Evolutionary conservation across 1,140 invertebrate genomes (phyloP), one percentile per base, ranked within the genome.

Genomic region (Drosophila lacertosa): DNA sequence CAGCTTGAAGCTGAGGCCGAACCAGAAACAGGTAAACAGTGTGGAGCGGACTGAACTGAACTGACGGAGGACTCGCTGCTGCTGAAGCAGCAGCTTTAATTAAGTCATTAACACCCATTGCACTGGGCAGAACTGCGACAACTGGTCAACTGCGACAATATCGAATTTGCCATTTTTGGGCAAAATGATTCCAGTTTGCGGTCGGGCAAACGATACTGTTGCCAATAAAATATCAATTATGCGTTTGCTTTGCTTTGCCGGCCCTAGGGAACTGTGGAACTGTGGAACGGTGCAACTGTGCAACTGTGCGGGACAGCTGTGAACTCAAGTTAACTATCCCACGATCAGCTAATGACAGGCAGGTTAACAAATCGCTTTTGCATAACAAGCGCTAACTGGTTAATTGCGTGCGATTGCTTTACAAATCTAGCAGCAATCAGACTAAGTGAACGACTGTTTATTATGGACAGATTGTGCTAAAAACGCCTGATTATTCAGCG

Each of bases 51-150:
- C n/a, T n/a, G 40, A 39, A 63, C 39, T 29, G 54, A 40, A 45
- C 53, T 58, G 63, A 7, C 26, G 6, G 26, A 29, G 26, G 26
- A 29, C 7, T 29, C 26, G 26, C 59, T 40, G 58, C 59, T 78
- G 79, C n/a, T n/a, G n/a, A n/a, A n/a, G n/a, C n/a, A n/a, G n/a
- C 40, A 73, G 84, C 74, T 86, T 86, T 89, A 89, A 89, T 89
- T 89, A 89, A 89, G 86, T 86, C 86, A 89, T 89, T 89, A 89
- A 89, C 86, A 89, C 86, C 86, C 70, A 74, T 64, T 54, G 47
- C 39, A 81, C 40, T 42, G 68, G 70, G 29, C 35, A n/a, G n/a
- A n/a, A n/a, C n/a, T n/a, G n/a, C n/a, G n/a, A n/a, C n/a, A 33
- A 44, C 44, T 37, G 40, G 37, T 5, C 33, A 51, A 50, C 53